phyloP scores from a whole-genome alignment of 2,888 invertebrate species.

The Heteromyza rotundicornis region DNA sequence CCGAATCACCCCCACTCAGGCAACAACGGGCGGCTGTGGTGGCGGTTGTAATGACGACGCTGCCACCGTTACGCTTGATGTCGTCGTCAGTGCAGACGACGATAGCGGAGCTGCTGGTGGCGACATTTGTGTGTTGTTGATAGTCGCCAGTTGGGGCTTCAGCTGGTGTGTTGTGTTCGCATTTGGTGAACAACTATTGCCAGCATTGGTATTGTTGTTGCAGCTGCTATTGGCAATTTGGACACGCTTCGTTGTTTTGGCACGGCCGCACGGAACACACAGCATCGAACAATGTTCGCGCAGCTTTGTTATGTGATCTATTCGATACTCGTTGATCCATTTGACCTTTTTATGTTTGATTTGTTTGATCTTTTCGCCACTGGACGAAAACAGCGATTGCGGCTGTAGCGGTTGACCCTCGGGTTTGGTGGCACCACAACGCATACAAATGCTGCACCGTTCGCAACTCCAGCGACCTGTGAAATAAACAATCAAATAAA shows the following conservation, averaged over 20 bases:
- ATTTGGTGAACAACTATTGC: conserved; percentile 33
- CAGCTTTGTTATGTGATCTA: conserved; percentile 59
- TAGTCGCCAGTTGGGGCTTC: not conserved
- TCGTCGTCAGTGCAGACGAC: no score
- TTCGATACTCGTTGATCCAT: conserved; percentile 61
- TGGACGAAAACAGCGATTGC: conserved; percentile 28
- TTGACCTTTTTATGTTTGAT: conserved; percentile 54
- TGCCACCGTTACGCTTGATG: not conserved
- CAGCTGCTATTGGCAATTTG: conserved; percentile 26
- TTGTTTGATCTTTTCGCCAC: conserved; percentile 36
- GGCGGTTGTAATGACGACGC: conserved; percentile 8
- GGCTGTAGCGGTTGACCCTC: conserved; percentile 54
- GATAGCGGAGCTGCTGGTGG: conserved; percentile 12
- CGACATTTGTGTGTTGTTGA: conserved; percentile 1
- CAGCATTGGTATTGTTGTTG: conserved; percentile 29
- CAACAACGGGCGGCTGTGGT: conserved; percentile 53
- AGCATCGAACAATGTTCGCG: conserved; percentile 65
- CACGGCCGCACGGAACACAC: conserved; percentile 65
- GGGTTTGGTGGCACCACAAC: conserved; percentile 68
- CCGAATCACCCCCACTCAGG: conserved; percentile 59
- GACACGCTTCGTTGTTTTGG: conserved; percentile 45
- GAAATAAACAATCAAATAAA: conserved; percentile 17
- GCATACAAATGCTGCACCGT: conserved; percentile 75
- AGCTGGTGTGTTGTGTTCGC: no score
- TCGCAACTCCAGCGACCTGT: conserved; percentile 85